A percentile compares a stretch with the other conserved stretches of the same genome.
phyloP scores from a whole-genome alignment of 2,797 vertebrate species.

The Loriculus beryllinus region DNA sequence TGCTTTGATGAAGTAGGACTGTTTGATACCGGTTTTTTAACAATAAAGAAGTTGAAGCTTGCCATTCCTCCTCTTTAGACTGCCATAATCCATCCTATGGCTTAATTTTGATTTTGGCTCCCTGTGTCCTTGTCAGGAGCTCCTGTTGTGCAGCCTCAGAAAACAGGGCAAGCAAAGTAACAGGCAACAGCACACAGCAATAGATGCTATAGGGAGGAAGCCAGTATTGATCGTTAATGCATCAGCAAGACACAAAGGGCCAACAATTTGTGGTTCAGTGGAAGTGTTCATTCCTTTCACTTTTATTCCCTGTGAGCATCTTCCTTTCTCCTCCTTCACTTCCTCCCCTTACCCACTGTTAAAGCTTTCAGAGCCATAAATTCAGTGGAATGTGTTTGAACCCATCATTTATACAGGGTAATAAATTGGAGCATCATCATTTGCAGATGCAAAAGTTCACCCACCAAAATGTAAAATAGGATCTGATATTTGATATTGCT shows the following conservation, averaged over 20 bases:
- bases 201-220: rapidly evolving
- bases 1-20: not conserved
- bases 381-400: not conserved
- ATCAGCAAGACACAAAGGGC: not conserved
- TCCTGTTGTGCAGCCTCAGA: not conserved
- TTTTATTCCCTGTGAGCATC: not conserved
- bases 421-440: not conserved
- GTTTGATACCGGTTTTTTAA: not conserved
- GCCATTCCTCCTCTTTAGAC: not conserved
- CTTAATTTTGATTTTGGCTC: not conserved
- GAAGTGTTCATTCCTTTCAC: not conserved
- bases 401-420: not conserved
- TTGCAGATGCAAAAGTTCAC: not conserved
- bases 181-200: not conserved
- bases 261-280: not conserved
- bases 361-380: not conserved
- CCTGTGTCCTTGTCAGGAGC: not conserved
- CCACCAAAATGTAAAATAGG: not conserved
- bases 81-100: not conserved
- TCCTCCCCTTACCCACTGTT: not conserved
- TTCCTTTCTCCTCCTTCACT: not conserved
- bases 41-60: not conserved
- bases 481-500: not conserved
- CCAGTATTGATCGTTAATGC: not conserved
- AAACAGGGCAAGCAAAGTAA: not conserved